These are phyloP conservation scores for Pygoscelis antarcticus DNA, from an alignment of 2,113 vertebrate genomes.

Conservation along the genomic window DNA sequence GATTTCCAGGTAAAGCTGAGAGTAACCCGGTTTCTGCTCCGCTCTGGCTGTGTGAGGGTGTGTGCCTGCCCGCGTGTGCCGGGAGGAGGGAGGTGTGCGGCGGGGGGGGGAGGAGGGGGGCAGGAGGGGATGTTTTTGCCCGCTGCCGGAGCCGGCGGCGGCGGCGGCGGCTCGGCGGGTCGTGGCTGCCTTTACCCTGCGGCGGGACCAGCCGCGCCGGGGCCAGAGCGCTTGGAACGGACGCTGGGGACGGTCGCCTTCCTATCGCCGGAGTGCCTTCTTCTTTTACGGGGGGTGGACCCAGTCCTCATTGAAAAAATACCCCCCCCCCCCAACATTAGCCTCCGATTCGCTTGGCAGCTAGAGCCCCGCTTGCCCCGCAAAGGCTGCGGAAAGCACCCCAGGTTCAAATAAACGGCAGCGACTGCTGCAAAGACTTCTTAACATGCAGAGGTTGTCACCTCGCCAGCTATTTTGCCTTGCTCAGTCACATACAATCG, in stretches of 20 bases:
- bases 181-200: neutral
- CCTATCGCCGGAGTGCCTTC: neutral
- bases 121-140: neutral
- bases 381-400: neutral
- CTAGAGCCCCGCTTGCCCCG: neutral
- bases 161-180: too few species aligned
- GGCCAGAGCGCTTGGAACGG: neutral
- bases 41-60: neutral
- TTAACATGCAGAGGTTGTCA: neutral
- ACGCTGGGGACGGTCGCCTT: neutral
- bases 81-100: neutral
- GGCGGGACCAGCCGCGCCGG: neutral
- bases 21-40: neutral
- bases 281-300: neutral
- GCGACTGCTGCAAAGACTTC: neutral
- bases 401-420: neutral
- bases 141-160: neutral
- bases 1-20: slow-evolving; percentile 35
- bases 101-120: neutral
- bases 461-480: neutral
- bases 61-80: neutral
- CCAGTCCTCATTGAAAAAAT: neutral
- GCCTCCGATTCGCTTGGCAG: neutral
- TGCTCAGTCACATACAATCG: neutral
- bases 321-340: neutral